Base-by-base conservation (phyloP, 1,140 invertebrate genomes). In the Homarus americanus region DNA sequence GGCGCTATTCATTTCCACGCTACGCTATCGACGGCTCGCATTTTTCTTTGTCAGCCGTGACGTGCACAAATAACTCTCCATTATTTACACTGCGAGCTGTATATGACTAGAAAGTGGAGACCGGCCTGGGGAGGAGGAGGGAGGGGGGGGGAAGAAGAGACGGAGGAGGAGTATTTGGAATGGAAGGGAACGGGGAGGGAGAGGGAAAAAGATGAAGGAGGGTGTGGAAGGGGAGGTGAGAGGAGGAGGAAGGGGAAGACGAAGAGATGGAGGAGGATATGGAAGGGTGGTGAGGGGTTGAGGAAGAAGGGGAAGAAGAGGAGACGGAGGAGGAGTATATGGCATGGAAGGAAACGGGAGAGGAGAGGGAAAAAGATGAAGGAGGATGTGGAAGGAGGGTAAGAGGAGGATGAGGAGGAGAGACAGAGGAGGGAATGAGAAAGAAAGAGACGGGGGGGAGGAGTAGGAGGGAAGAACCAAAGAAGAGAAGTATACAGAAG, bases 61-160 rank as follows among this genome's bases (percentile, higher is more conserved):
- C 90, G 90, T 36, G 82, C 90, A 91, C 90, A 91, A 91, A 91
- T 91, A 91, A 91, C 90, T 86, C 83, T 41, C 90, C 90, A 91
- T 91, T 91, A 85, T 91, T 91, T 91, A 91, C 82, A 91, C 88
- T 91, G 72, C 80, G 88, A 84, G 82, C 88, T 89, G 87, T 89
- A 89, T 89, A 89, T 89, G 87, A 89, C 87, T 89, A 72, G 87
- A 82, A 89, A 72, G 72, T 44, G 41, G 83, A 73, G 69, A 66
- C 63, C 24, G 24, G 24, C 63, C 63, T 5, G 63, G 63, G 63
- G 24, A 17, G 58, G 2, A 24, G 58, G 15, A 20, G 58, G 15
- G 20, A 24, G 10, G 72, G 69, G 41, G 34, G n/a, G 24, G 24
- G 44, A 38, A 41, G 41, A 17, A 32, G 49, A 0, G 75, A 28